Base-by-base conservation (phyloP, 2,797 vertebrate species). In the Alca torda region DNA sequence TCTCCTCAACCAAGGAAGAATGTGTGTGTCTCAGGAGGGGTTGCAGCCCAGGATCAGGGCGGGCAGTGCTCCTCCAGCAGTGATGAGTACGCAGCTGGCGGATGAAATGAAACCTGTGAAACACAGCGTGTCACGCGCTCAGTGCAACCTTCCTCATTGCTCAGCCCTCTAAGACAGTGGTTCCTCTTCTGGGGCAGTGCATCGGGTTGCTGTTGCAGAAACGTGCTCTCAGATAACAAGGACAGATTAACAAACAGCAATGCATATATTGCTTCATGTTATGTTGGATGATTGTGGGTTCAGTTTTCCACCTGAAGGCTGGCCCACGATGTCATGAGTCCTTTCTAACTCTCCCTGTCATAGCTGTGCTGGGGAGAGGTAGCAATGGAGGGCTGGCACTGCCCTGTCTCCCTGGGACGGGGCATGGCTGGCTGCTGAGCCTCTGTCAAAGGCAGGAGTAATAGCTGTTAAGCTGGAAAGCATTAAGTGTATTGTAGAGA, bases 11-110 rank as follows among this genome's bases (percentile, higher is more conserved):
- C 6, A 6, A 33, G 39, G 7, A 25, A 35, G 14, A 65, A 33
- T 28, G 5, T 13, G 24, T 3, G 13, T 5, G 2, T 18, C 9
- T 4, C 46, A 48, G 12, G 13, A 4, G 11, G 4, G 10, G 11
- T 13, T 56, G 30, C 41, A 89, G 51, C 25, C 16, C 15, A 21
- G 24, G 23, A 16, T 53, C 39, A 43, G 6, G 15, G 13, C 60
- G 54, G 11, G n/a, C 26, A 67, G 19, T 2, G 2, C 4, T 53
- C 33, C 18, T 69, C 7, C 11, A 45, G 19, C 30, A 59, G 59
- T 45, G 39, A 28, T 24, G 31, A 18, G 9, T 33, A 12, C 4
- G 6, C 28, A 26, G 8, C 35, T 45, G 45, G 26, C 39, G 4
- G 33, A 26, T 54, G 23, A 69, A 64, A 35, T 26, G 5, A 56